Percentiles rank a stretch among this genome's conserved stretches.
These are phyloP conservation scores for Ormyrus thymus DNA, from an alignment of 2,888 invertebrate species.

Conservation along the genomic window DNA sequence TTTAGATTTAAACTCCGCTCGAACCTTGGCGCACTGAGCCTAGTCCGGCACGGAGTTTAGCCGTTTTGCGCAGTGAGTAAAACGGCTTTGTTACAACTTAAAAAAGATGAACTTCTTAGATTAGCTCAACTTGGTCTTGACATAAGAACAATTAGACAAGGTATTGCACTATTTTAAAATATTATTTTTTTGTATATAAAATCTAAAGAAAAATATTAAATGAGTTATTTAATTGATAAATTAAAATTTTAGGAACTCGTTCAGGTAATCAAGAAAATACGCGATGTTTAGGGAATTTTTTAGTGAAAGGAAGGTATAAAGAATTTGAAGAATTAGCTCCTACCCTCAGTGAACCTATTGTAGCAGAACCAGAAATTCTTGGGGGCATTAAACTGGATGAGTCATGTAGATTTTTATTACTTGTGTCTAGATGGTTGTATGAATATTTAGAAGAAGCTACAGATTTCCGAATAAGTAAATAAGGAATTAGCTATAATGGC, in stretches of 20 bases:
- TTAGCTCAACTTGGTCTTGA: conserved; percentile 86
- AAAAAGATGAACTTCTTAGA: conserved; percentile 88
- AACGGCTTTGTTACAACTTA: too few species aligned
- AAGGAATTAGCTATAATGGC: conserved; percentile 87
- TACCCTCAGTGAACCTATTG: conserved; percentile 86
- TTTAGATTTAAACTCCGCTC: too few species aligned
- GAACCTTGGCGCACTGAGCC: too few species aligned
- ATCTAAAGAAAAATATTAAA: too few species aligned
- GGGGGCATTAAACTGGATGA: conserved; percentile 88
- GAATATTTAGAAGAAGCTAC: conserved; percentile 88
- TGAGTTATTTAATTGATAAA: not conserved
- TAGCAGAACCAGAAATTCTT: conserved; percentile 88
- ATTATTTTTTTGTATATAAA: conserved; percentile 11
- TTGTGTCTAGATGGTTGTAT: conserved; percentile 91
- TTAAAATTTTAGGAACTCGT: conserved; percentile 78
- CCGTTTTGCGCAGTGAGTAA: too few species aligned
- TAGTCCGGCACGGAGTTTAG: too few species aligned
- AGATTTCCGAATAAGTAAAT: conserved; percentile 86
- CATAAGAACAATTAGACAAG: conserved; percentile 81
- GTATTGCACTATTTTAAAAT: conserved; percentile 69
- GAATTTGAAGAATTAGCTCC: conserved; percentile 85
- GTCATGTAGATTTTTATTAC: conserved; percentile 86
- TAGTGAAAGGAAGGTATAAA: conserved; percentile 89
- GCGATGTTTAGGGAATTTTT: conserved; percentile 90
- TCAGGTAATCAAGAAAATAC: conserved; percentile 89